phyloP scores from a whole-genome alignment of 1,140 invertebrate species.

The Drosophila murphyi region DNA sequence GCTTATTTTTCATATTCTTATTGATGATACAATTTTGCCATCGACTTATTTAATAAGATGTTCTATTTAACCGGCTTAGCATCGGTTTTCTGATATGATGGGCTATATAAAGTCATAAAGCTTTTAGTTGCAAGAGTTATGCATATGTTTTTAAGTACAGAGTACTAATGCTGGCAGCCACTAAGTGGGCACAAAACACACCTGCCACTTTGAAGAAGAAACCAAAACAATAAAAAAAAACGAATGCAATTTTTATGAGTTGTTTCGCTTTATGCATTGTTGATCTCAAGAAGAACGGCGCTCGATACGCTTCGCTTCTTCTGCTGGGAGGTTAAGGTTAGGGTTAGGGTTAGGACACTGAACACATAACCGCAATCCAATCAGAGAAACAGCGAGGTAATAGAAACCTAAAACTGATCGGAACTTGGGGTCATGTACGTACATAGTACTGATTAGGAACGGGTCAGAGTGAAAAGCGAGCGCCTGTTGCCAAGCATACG shows the following conservation, averaged over 20 bases:
- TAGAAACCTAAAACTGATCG: slow-evolving; percentile 1
- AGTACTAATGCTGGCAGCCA: not conserved
- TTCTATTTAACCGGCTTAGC: not conserved
- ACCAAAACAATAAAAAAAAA: not conserved
- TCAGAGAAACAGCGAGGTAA: slow-evolving; percentile 1
- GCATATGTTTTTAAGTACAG: not conserved
- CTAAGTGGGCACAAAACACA: slow-evolving; percentile 9
- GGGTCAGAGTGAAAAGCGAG: not conserved
- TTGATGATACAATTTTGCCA: too few species aligned
- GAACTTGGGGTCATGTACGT: not conserved
- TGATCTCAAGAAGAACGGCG: not conserved
- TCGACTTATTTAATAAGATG: too few species aligned
- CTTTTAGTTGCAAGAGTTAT: not conserved
- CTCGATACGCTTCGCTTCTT: slow-evolving; percentile 9
- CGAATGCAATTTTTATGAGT: slow-evolving; percentile 16
- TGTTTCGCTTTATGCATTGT: slow-evolving; percentile 6
- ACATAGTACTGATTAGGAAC: not conserved
- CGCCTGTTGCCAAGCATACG: slow-evolving; percentile 9
- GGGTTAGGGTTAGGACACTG: slow-evolving; percentile 8
- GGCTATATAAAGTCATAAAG: not conserved
- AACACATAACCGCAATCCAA: slow-evolving; percentile 38
- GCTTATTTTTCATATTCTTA: too few species aligned
- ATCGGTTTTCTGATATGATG: not conserved
- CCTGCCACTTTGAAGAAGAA: slow-evolving; percentile 12
- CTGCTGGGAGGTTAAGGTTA: slow-evolving; percentile 11